phyloP scores from a whole-genome alignment of 2,888 invertebrate species.

The Chironomus tentans region DNA sequence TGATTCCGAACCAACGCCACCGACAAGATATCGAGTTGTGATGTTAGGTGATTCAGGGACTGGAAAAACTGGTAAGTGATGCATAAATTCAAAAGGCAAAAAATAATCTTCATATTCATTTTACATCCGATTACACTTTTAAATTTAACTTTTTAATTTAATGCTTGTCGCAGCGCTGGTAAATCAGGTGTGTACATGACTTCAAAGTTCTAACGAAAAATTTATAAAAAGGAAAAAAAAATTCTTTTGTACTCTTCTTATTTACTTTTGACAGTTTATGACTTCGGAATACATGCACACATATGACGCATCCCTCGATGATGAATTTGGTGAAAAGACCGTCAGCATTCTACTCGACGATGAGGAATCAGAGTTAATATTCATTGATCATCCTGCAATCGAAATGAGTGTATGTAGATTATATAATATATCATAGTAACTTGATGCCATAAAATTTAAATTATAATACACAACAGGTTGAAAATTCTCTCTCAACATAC shows the following conservation, averaged over 20 bases:
- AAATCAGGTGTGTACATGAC: background rate
- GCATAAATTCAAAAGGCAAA: background rate
- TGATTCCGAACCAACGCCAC: constrained; percentile 53
- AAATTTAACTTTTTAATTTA: background rate
- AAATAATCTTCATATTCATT: background rate
- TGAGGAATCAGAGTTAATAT: constrained; percentile 70
- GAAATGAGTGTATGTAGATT: constrained; percentile 77
- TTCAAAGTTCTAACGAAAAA: background rate
- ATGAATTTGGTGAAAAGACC: constrained; percentile 83
- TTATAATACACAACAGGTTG: constrained; percentile 50
- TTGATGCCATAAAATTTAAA: background rate
- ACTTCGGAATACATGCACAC: constrained; percentile 94
- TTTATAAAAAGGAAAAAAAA: constrained; percentile 57
- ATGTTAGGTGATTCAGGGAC: constrained; percentile 77
- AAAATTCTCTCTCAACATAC: constrained; percentile 80
- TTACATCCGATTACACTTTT: background rate
- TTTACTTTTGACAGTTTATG: constrained; percentile 76
- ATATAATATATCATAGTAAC: background rate
- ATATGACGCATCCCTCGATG: constrained; percentile 87
- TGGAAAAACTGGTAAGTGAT: constrained; percentile 60
- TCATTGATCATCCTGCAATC: constrained; percentile 74
- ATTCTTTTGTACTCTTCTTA: constrained; percentile 46
- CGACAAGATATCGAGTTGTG: constrained; percentile 57
- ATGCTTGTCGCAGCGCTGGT: background rate
- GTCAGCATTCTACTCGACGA: constrained; percentile 84